Evolutionary conservation across 2,888 invertebrate genomes (phyloP).

Genomic region (Drosophila emarginata): DNA sequence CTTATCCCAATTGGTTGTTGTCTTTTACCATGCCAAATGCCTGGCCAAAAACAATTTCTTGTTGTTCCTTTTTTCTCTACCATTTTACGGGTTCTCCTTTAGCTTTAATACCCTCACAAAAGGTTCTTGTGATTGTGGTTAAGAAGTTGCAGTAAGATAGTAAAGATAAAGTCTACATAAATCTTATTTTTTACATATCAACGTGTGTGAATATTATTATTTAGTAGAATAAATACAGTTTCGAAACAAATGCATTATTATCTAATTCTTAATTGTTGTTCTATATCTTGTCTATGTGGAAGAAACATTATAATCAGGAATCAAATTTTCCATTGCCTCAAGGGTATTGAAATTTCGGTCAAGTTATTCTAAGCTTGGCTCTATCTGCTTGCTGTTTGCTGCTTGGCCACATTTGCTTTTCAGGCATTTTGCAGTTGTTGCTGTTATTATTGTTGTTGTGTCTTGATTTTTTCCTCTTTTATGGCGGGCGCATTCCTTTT

Average conservation of each 20-base stretch:
- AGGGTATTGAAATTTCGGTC: background rate
- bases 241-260: too few relatives aligned
- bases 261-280: too few relatives aligned
- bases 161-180: too few relatives aligned
- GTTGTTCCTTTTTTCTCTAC: constrained; percentile 8
- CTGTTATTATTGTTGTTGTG: constrained; percentile 8
- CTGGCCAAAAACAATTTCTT: constrained; percentile 43
- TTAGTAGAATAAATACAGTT: too few relatives aligned
- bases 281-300: too few relatives aligned
- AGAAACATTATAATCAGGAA: too few relatives aligned
- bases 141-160: background rate
- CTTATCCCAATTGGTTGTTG: constrained; percentile 29
- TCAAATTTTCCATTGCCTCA: background rate
- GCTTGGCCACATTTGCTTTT: constrained; percentile 35
- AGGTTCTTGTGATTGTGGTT: background rate
- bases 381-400: background rate
- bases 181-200: too few relatives aligned
- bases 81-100: constrained; percentile 38
- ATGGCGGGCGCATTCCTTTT: constrained; percentile 64
- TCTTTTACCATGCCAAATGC: constrained; percentile 57
- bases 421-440: constrained; percentile 56
- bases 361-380: background rate
- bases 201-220: too few relatives aligned
- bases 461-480: constrained; percentile 51
- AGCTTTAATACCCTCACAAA: constrained; percentile 32